Evolutionary conservation across 2,888 invertebrate genomes (phyloP).

Genomic region (Sinodicranocentrus sp.): DNA sequence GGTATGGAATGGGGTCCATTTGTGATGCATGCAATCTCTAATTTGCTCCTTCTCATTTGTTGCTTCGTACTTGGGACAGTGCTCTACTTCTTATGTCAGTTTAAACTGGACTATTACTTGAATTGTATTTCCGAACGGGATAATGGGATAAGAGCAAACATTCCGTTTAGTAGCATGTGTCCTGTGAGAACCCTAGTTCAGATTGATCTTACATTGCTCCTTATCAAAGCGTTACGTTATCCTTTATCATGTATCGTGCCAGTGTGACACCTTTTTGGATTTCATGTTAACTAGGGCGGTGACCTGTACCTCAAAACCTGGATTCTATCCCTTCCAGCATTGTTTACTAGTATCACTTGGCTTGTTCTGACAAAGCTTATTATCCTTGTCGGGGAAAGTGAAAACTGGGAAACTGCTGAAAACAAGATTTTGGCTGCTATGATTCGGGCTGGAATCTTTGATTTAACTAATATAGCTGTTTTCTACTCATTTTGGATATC

Average conservation of each 20-base stretch:
- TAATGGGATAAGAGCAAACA: background rate
- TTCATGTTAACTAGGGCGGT: slow-evolving; percentile 2
- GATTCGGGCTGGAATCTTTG: slow-evolving; percentile 38
- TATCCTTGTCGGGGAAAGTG: slow-evolving; percentile 25
- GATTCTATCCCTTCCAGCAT: slow-evolving; percentile 36
- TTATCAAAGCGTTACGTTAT: no score
- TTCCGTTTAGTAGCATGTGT: background rate
- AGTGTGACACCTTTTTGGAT: no score
- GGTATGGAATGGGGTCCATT: slow-evolving; percentile 36
- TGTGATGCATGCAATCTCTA: slow-evolving; percentile 37
- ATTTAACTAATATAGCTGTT: slow-evolving; percentile 40
- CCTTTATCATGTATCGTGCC: no score
- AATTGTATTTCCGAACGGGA: slow-evolving; percentile 33
- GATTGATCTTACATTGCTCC: background rate
- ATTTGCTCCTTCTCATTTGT: slow-evolving; percentile 14
- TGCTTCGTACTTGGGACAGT: slow-evolving; percentile 10
- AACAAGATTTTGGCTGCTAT: slow-evolving; percentile 37
- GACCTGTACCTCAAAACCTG: slow-evolving; percentile 1
- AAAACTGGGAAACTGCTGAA: slow-evolving; percentile 21
- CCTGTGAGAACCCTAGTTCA: slow-evolving; percentile 9
- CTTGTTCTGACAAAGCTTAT: slow-evolving; percentile 33
- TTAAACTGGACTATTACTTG: slow-evolving; percentile 45
- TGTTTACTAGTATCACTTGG: slow-evolving; percentile 41
- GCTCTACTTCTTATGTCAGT: slow-evolving; percentile 11
- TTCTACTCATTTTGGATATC: slow-evolving; percentile 53